A percentile compares a stretch with the other conserved stretches of the same genome.
phyloP scores from a whole-genome alignment of 2,888 invertebrate species.

The Dinocampus coccinellae region DNA sequence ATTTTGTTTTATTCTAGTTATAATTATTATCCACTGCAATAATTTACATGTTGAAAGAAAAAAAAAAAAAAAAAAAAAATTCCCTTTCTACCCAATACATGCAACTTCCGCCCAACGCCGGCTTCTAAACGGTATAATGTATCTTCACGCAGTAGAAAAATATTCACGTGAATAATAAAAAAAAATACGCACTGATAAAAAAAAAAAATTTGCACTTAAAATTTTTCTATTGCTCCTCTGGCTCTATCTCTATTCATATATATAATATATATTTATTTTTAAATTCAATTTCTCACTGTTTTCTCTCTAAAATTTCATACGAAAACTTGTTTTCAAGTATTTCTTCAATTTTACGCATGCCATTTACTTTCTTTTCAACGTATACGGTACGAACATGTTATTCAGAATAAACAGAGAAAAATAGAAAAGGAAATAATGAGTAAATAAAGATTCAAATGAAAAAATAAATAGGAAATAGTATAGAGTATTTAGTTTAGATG shows the following conservation, averaged over 20 bases:
- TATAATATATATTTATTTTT: background rate
- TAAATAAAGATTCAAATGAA: too few species aligned
- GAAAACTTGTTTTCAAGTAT: background rate
- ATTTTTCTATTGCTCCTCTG: background rate
- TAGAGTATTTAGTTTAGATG: background rate
- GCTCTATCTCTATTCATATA: background rate
- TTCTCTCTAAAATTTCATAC: background rate
- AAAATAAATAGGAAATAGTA: background rate
- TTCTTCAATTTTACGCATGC: background rate
- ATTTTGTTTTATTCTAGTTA: too few species aligned
- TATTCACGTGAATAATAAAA: background rate
- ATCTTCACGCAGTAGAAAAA: slow-evolving; percentile 7
- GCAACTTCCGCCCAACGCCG: slow-evolving; percentile 26
- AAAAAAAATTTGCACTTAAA: background rate
- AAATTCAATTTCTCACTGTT: background rate
- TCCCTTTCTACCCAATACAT: background rate
- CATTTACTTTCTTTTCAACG: background rate
- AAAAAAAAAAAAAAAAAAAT: background rate
- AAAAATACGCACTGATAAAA: background rate
- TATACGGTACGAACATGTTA: background rate
- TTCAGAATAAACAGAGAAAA: background rate
- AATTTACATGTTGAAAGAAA: too few species aligned
- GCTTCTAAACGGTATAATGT: slow-evolving; percentile 7
- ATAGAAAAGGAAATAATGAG: background rate
- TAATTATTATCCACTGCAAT: too few species aligned